These are phyloP conservation scores for Phasianus colchicus DNA, from an alignment of 2,113 vertebrate species.

Conservation along the genomic window DNA sequence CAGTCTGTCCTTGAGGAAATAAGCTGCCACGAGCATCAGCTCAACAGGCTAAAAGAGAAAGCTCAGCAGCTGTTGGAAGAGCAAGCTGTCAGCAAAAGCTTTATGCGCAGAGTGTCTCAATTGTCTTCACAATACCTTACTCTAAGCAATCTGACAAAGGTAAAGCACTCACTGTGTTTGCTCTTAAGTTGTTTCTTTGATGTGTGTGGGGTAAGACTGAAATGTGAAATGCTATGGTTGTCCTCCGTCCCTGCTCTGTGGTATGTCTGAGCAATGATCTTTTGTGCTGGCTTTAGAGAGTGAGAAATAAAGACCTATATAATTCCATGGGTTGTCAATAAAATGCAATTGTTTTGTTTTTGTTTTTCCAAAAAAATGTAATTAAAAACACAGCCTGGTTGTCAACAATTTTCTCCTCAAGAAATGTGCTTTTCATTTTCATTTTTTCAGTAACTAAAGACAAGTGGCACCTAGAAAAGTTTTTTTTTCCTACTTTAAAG, in stretches of 20 bases:
- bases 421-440: not conserved
- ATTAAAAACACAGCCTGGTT: not conserved
- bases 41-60: slow-evolving; percentile 91
- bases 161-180: slow-evolving; percentile 75
- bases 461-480: not conserved
- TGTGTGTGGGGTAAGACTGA: not conserved
- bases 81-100: slow-evolving; percentile 94
- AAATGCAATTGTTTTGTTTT: not conserved
- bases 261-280: not conserved
- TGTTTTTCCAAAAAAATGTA: not conserved
- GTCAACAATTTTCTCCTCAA: not conserved
- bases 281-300: not conserved
- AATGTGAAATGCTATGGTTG: slow-evolving; percentile 4
- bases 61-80: slow-evolving; percentile 96
- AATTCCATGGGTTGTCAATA: not conserved
- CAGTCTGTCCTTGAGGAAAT: slow-evolving; percentile 97
- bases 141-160: slow-evolving; percentile 97
- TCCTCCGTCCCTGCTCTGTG: not conserved
- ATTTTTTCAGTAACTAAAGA: not conserved
- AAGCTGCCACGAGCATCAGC: slow-evolving; percentile 88
- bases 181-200: slow-evolving; percentile 14
- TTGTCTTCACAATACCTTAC: slow-evolving; percentile 94
- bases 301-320: not conserved
- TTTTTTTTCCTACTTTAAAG: not conserved
- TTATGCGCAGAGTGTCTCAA: slow-evolving; percentile 96